Evolutionary conservation across 2,888 invertebrate genomes (phyloP).

Genomic region (Trypoxylon attenuatum): DNA sequence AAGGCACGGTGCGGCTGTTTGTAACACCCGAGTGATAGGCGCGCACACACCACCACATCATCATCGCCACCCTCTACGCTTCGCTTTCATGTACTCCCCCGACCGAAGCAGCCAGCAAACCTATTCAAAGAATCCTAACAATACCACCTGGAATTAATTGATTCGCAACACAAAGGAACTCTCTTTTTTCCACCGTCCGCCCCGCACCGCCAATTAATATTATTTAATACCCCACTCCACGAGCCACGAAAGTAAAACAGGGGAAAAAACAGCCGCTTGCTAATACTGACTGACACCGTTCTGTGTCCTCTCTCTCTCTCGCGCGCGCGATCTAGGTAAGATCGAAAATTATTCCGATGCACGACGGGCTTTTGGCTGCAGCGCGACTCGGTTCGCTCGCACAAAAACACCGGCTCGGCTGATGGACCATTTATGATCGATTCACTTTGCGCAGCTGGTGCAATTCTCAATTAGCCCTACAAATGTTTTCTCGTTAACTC

Average conservation of each 20-base stretch:
- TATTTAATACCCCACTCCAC: constrained; percentile 19
- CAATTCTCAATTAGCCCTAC: constrained; percentile 44
- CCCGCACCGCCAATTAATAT: constrained; percentile 4
- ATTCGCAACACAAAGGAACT: constrained; percentile 27
- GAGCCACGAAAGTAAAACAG: not conserved
- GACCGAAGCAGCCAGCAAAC: not conserved
- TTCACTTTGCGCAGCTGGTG: constrained; percentile 34
- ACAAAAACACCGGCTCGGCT: too few relatives aligned
- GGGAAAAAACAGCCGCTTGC: too few relatives aligned
- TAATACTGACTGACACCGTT: constrained; percentile 21
- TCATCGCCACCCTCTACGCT: too few relatives aligned
- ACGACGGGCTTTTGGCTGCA: too few relatives aligned
- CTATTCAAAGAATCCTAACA: constrained; percentile 12
- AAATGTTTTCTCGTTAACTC: constrained; percentile 46
- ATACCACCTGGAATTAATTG: constrained; percentile 21
- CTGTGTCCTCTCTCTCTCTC: not conserved
- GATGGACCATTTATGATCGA: constrained; percentile 28
- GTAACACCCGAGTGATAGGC: constrained; percentile 40
- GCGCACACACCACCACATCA: too few relatives aligned
- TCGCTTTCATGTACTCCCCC: not conserved
- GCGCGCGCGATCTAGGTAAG: not conserved
- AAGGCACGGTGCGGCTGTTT: constrained; percentile 46
- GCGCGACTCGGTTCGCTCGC: too few relatives aligned
- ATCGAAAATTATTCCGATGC: constrained; percentile 6
- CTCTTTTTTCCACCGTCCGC: constrained; percentile 3